A percentile compares a stretch with the other conserved stretches of the same genome.
phyloP scores from a whole-genome alignment of 2,888 invertebrate genomes.

The Sepiola atlantica region DNA sequence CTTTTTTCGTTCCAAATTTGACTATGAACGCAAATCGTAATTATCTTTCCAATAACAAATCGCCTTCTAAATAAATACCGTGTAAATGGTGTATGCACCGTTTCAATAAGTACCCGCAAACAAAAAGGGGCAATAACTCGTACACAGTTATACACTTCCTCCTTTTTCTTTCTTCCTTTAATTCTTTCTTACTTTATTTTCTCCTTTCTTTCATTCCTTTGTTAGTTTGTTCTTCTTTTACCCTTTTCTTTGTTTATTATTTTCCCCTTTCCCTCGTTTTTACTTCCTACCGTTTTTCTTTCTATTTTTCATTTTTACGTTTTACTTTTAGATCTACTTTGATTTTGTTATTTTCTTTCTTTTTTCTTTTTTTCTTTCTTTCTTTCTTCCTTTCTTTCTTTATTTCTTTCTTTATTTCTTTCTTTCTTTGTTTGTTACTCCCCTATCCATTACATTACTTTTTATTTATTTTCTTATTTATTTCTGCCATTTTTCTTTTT shows the following conservation, averaged over 20 bases:
- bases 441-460: no score
- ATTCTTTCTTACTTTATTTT: not conserved
- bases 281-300: not conserved
- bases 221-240: not conserved
- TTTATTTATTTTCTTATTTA: no score
- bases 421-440: not conserved
- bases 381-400: not conserved
- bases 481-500: no score
- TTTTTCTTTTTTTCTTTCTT: not conserved
- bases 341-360: not conserved
- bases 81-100: no score
- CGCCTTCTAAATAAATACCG: no score
- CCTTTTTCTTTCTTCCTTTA: no score
- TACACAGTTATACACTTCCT: no score
- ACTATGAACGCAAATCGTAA: no score
- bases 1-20: no score
- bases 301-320: not conserved
- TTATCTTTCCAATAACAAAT: no score
- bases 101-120: no score
- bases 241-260: not conserved
- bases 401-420: not conserved
- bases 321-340: not conserved
- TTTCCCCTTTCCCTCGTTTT: not conserved
- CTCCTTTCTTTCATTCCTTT: not conserved
- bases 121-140: no score